These are phyloP conservation scores for Tachuris rubrigastra DNA, from an alignment of 2,113 vertebrate species.

Conservation along the genomic window DNA sequence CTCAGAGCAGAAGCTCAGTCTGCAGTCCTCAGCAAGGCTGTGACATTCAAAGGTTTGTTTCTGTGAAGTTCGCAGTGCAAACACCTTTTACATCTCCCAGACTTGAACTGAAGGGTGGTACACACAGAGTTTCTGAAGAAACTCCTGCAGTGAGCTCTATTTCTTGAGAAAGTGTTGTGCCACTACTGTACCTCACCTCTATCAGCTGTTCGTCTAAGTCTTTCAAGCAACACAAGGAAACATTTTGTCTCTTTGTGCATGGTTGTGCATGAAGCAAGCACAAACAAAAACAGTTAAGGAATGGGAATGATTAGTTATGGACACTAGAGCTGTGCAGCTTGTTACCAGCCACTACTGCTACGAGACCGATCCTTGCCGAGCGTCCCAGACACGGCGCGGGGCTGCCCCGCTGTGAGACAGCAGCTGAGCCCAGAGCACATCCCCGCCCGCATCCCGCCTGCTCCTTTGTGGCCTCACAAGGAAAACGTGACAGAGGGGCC, in stretches of 20 bases:
- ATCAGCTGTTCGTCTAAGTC: background rate
- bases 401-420: background rate
- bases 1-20: background rate
- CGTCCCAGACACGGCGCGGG: background rate
- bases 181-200: background rate
- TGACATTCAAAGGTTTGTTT: background rate
- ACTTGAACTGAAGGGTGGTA: background rate
- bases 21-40: background rate
- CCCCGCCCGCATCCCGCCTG: background rate
- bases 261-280: background rate
- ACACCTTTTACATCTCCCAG: background rate
- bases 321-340: background rate
- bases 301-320: background rate
- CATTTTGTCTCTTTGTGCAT: background rate
- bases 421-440: background rate
- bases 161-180: background rate
- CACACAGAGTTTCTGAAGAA: background rate
- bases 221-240: background rate
- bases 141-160: background rate
- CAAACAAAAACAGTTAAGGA: background rate
- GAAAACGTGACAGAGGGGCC: slow-evolving; percentile 10
- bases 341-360: background rate
- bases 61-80: background rate
- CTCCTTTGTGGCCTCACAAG: background rate
- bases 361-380: background rate